Evolutionary conservation across 92 coral and sea anemone genomes (phyloP), one percentile per base, ranked within the genome.

Genomic region (Porites lobata): DNA sequence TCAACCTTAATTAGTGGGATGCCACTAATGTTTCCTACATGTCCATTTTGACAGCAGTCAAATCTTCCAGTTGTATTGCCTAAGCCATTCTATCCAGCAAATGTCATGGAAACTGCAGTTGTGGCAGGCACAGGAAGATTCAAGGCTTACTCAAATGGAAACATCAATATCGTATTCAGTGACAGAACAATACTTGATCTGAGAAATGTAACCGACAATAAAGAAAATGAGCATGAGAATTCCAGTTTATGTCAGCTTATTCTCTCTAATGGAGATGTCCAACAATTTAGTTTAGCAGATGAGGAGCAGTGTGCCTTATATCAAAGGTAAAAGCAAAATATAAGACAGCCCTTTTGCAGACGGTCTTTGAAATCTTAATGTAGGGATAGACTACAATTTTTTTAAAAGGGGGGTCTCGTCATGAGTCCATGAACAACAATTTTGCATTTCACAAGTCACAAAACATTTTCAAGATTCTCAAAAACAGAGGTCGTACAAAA

Each of bases 151-250:
- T 95, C 96, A 22, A 95, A 91, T 86, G 98, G 98, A 52, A 89
- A 85, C 77, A 86, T 96, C 50, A 96, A 79, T 67, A 82, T 92
- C 18, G 91, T 86, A 29, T 96, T 96, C 84, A 86, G 83, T 67
- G 98, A 96, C 90, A 92, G 98, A 77, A 82, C 98, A 56, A 85
- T 95, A n/a, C 87, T 96, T n/a, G 91, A 92, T 69, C 85, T 92
- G 50, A 78, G 66, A 62, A 38, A 89, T 22, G 72, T 76, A 57
- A 81, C 70, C 53, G 50, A 63, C 54, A 20, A 53, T 10, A 77
- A 79, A 51, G 65, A 22, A 64, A 50, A 20, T 22, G 62, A 73
- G 9, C 69, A 18, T 18, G 75, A 87, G 52, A 78, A 65, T 22
- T 62, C 20, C 14, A 38, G 47, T 38, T 72, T 65, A 68, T 93